Conservation (phyloP, 2,888 invertebrate genomes). For the Ectemnius cavifrons region DNA sequence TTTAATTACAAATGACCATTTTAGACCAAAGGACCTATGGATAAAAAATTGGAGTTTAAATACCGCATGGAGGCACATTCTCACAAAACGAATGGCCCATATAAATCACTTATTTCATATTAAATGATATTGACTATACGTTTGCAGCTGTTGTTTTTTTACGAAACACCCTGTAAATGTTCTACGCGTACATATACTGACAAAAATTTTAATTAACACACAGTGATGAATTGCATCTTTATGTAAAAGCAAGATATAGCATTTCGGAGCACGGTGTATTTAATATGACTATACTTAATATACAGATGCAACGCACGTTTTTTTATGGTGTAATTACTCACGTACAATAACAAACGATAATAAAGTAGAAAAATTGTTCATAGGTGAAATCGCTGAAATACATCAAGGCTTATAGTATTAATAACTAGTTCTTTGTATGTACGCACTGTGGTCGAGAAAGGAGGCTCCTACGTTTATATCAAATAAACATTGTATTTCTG, state of each 20-base stretch:
- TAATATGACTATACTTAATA: conserved; percentile 33
- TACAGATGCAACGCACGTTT: conserved; percentile 27
- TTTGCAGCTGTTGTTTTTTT: too few relatives aligned
- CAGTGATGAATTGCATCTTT: too few relatives aligned
- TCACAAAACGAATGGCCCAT: too few relatives aligned
- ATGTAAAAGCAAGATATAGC: conserved; percentile 33
- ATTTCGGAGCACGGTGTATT: conserved; percentile 16
- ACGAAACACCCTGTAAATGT: too few relatives aligned
- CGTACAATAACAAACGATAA: conserved; percentile 29
- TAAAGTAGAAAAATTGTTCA: conserved; percentile 28
- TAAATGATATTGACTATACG: too few relatives aligned
- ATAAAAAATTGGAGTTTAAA: too few relatives aligned
- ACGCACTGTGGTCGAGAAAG: conserved; percentile 41
- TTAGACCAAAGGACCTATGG: too few relatives aligned
- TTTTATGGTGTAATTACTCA: conserved; percentile 42
- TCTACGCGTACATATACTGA: too few relatives aligned
- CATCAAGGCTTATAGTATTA: conserved; percentile 35
- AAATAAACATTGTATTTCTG: conserved; percentile 45
- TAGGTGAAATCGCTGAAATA: conserved; percentile 40
- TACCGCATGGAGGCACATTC: too few relatives aligned
- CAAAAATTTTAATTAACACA: too few relatives aligned
- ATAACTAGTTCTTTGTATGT: conserved; percentile 38
- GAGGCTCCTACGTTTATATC: conserved; percentile 39
- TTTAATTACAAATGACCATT: too few relatives aligned
- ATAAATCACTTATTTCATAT: too few relatives aligned